Conservation (phyloP, 92 coral and sea anemone species). For the Epizoanthus ramosus region DNA sequence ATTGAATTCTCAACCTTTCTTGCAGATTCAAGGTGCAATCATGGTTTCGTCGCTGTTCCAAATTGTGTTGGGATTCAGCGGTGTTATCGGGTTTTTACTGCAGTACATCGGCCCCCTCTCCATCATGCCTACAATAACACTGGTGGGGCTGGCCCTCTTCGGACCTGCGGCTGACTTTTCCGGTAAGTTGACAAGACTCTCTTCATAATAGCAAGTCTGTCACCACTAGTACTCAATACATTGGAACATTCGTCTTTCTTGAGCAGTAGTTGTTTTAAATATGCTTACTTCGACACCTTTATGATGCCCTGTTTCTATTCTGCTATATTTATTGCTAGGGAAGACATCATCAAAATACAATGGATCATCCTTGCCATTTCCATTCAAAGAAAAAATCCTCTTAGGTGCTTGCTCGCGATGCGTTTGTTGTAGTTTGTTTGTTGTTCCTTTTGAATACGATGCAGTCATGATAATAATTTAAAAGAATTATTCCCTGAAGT, state of each 20-base stretch:
- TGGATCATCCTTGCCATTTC: too few relatives aligned
- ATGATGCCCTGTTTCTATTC: background rate
- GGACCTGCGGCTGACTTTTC: slow-evolving; percentile 73
- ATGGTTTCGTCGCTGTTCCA: slow-evolving; percentile 88
- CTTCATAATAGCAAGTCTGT: background rate
- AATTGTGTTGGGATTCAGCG: slow-evolving; percentile 83
- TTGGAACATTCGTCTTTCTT: background rate
- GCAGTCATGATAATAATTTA: too few relatives aligned
- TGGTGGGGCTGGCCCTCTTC: slow-evolving; percentile 90
- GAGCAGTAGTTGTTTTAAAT: background rate
- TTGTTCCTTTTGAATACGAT: too few relatives aligned
- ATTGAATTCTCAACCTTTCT: background rate
- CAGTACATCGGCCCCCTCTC: slow-evolving; percentile 94
- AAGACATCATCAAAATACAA: too few relatives aligned
- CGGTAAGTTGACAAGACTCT: slow-evolving; percentile 51
- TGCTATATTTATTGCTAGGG: background rate
- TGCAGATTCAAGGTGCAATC: slow-evolving; percentile 94
- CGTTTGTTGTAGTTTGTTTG: too few relatives aligned
- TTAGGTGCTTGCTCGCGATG: too few relatives aligned
- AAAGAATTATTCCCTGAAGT: too few relatives aligned
- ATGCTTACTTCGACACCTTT: background rate
- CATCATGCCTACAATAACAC: slow-evolving; percentile 88
- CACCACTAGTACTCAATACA: too few relatives aligned
- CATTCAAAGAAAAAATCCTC: too few relatives aligned
- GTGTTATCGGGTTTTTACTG: slow-evolving; percentile 83